Evolutionary conservation across 2,113 vertebrate species (phyloP).

Genomic region (Hypanus sabinus): DNA sequence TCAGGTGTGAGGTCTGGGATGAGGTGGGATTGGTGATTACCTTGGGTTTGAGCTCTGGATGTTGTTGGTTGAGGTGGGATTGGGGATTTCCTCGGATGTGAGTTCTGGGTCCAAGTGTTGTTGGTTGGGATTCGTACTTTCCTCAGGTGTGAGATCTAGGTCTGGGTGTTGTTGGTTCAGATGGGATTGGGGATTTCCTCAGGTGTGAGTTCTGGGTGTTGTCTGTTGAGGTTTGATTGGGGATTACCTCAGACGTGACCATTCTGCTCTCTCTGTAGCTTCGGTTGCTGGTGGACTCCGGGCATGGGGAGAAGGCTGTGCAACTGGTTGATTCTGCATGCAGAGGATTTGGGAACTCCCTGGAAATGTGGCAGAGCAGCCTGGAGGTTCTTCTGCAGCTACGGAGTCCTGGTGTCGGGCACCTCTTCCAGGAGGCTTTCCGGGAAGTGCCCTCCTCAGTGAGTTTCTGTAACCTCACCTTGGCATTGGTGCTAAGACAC

Average conservation of each 20-base stretch:
- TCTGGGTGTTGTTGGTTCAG: too few species aligned
- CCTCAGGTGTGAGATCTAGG: too few species aligned
- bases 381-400: constrained; percentile 67
- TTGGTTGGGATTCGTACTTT: too few species aligned
- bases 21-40: too few species aligned
- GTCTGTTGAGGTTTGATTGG: not conserved
- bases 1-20: too few species aligned
- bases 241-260: constrained; percentile 47
- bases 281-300: constrained; percentile 54
- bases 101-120: too few species aligned
- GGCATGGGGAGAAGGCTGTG: constrained; percentile 52
- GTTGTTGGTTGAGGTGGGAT: too few species aligned
- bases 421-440: constrained; percentile 71
- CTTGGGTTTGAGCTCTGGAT: too few species aligned
- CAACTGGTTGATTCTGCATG: constrained; percentile 63
- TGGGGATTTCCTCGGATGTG: too few species aligned
- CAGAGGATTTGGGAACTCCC: constrained; percentile 57
- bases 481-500: too few species aligned
- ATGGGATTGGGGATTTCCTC: too few species aligned
- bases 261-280: constrained; percentile 47
- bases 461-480: constrained; percentile 37
- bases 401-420: constrained; percentile 48
- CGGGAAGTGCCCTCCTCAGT: constrained; percentile 70
- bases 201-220: too few species aligned
- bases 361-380: constrained; percentile 65